Percentiles rank a stretch among this genome's conserved stretches.
phyloP scores from a whole-genome alignment of 2,888 invertebrate genomes.

The Acanthococcus lagerstroemiae region DNA sequence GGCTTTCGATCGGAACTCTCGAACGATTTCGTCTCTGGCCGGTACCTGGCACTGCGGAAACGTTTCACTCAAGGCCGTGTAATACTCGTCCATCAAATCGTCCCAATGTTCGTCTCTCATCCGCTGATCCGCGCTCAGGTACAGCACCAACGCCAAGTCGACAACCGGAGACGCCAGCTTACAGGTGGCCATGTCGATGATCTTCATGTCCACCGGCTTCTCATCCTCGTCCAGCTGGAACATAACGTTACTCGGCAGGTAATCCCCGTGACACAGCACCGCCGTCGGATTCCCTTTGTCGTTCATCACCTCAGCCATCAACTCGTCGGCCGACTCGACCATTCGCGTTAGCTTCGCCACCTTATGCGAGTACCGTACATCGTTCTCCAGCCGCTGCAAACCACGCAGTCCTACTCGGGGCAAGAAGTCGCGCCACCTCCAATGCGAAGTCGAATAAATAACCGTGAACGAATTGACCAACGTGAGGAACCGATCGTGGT shows the following conservation, averaged over 20 bases:
- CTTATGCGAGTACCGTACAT: not conserved
- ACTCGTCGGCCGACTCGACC: not conserved
- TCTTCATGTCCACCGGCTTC: not conserved
- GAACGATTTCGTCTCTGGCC: not conserved
- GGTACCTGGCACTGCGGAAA: not conserved
- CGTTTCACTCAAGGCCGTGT: not conserved
- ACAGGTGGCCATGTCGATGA: not conserved
- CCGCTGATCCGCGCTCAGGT: not conserved
- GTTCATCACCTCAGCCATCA: not conserved
- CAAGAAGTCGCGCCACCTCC: not conserved
- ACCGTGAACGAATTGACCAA: not conserved
- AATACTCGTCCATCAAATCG: not conserved
- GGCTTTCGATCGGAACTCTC: not conserved
- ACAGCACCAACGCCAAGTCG: not conserved
- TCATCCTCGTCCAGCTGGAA: not conserved
- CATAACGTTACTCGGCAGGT: not conserved
- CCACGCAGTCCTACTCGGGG: not conserved
- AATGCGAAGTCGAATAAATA: not conserved
- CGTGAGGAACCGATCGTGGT: not conserved
- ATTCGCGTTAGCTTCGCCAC: not conserved
- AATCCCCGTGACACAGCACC: slow-evolving; percentile 3
- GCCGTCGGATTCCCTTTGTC: not conserved
- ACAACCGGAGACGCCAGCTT: not conserved
- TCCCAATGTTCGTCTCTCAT: slow-evolving; percentile 1
- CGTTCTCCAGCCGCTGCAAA: not conserved